Evolutionary conservation across 2,113 vertebrate genomes (phyloP).

Genomic region (Embiotoca jacksoni): DNA sequence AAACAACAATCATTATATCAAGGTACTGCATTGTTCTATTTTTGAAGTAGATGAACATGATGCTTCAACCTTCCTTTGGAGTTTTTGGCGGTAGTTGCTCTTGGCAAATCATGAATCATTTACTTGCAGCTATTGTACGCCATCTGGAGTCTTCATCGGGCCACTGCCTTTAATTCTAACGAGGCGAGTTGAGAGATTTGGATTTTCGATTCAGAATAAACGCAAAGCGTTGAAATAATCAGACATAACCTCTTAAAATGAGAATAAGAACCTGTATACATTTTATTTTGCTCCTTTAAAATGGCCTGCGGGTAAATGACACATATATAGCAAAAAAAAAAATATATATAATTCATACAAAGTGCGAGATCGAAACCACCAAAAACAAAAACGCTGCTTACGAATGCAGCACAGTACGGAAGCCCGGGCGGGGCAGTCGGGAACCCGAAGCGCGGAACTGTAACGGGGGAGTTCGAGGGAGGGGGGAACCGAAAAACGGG

Average conservation of each 20-base stretch:
- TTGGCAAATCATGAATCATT: slow-evolving; percentile 71
- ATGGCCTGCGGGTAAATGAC: too few species aligned
- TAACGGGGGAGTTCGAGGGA: background rate
- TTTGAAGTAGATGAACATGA: slow-evolving; percentile 35
- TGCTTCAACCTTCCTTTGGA: slow-evolving; percentile 60
- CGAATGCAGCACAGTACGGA: slow-evolving; percentile 51
- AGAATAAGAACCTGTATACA: background rate
- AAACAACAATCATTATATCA: slow-evolving; percentile 1
- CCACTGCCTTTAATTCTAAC: slow-evolving; percentile 40
- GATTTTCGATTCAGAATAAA: background rate
- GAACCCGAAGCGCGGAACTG: slow-evolving; percentile 24
- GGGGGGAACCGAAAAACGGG: slow-evolving; percentile 10
- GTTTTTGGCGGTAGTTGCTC: slow-evolving; percentile 45
- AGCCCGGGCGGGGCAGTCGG: slow-evolving; percentile 30
- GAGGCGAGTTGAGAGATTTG: background rate
- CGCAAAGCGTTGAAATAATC: background rate
- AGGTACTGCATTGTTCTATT: slow-evolving; percentile 8
- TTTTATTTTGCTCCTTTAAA: too few species aligned
- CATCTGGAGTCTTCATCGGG: slow-evolving; percentile 68
- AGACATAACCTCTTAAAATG: background rate
- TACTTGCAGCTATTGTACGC: slow-evolving; percentile 64
- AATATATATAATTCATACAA: too few species aligned
- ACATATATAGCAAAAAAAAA: too few species aligned
- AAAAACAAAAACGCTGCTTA: background rate
- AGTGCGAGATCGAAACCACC: background rate